These are phyloP conservation scores for Sphaerophoria rueppellii DNA, from an alignment of 2,888 invertebrate genomes.

Conservation along the genomic window DNA sequence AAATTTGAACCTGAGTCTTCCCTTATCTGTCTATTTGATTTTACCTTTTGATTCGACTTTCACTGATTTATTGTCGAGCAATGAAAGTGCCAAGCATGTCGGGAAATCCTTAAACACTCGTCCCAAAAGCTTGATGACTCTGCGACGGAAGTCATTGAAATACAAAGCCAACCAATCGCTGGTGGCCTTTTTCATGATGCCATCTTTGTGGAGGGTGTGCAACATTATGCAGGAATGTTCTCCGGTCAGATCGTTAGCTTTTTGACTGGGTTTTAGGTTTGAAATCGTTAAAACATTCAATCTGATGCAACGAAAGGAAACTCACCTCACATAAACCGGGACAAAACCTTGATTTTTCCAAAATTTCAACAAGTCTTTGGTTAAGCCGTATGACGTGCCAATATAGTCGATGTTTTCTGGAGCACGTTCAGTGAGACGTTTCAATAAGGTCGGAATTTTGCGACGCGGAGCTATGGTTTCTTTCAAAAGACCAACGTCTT, in stretches of 20 bases:
- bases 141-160: conserved; percentile 92
- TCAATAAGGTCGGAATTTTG: conserved; percentile 93
- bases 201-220: conserved; percentile 85
- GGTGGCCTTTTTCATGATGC: conserved; percentile 77
- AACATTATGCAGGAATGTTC: conserved; percentile 99
- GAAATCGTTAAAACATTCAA: neutral
- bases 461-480: conserved; percentile 90
- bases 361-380: conserved; percentile 94
- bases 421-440: conserved; percentile 91
- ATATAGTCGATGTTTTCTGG: conserved; percentile 95
- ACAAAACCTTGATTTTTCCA: conserved; percentile 92
- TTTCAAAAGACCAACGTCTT: conserved; percentile 86
- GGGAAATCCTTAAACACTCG: conserved; percentile 90
- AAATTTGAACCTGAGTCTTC: neutral
- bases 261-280: conserved; percentile 87
- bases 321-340: conserved; percentile 93
- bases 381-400: conserved; percentile 97
- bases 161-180: conserved; percentile 89
- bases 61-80: conserved; percentile 84
- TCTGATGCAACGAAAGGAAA: neutral
- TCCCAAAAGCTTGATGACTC: conserved; percentile 90
- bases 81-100: conserved; percentile 88
- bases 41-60: conserved; percentile 83
- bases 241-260: conserved; percentile 96
- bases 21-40: neutral